Evolutionary conservation across 2,888 invertebrate genomes (phyloP).

Genomic region (Erannis defoliaria): DNA sequence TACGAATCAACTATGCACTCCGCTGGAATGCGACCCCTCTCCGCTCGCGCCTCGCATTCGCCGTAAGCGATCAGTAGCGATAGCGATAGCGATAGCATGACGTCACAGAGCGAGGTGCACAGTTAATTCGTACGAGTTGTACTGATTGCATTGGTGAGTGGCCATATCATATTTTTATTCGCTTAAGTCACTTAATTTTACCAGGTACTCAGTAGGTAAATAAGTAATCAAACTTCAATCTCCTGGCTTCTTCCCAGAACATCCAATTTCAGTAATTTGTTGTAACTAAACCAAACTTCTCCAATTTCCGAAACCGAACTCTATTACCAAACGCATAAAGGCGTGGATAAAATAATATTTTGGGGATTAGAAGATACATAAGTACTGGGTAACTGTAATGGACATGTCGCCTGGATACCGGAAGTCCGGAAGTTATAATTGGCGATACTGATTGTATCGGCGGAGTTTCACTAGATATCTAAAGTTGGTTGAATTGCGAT

Average conservation of each 20-base stretch:
- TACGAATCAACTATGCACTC: too few species aligned
- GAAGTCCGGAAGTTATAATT: conserved; percentile 21
- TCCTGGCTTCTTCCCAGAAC: conserved; percentile 1
- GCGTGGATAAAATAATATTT: conserved; percentile 2
- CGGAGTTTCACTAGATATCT: conserved; percentile 7
- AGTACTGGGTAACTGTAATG: conserved; percentile 18
- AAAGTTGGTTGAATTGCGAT: conserved; percentile 6
- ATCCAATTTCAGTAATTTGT: conserved; percentile 9
- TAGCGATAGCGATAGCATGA: too few species aligned
- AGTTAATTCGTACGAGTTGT: background rate
- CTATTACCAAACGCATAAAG: conserved; percentile 1
- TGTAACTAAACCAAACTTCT: conserved; percentile 2
- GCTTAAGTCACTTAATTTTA: background rate
- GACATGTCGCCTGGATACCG: conserved; percentile 9
- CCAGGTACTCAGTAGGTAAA: background rate
- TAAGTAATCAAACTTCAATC: background rate
- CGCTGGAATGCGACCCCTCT: too few species aligned
- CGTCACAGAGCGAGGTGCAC: too few species aligned
- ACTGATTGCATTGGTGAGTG: too few species aligned
- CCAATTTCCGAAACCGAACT: background rate
- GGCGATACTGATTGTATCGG: conserved; percentile 24
- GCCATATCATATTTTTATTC: too few species aligned
- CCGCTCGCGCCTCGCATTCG: too few species aligned
- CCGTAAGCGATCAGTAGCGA: too few species aligned
- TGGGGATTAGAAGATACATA: conserved; percentile 2